Percentiles rank a stretch among this genome's conserved stretches.
phyloP scores from a whole-genome alignment of 1,140 invertebrate species.

The Plodia interpunctella region DNA sequence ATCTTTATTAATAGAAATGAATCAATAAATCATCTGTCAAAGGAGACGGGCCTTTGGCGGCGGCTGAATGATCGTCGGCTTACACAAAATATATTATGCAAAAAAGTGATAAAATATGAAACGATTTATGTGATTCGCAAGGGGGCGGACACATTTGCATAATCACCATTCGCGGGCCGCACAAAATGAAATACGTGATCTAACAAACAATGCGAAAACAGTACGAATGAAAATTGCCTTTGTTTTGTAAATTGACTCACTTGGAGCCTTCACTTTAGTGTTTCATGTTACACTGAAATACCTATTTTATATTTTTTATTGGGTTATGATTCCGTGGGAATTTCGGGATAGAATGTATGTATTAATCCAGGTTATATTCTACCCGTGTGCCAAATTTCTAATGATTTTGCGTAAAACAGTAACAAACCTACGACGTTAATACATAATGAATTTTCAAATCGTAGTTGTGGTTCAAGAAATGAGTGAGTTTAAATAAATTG shows the following conservation, averaged over 20 bases:
- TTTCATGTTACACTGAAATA: too few species aligned
- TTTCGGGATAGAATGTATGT: too few species aligned
- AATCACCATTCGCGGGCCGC: constrained; percentile 42
- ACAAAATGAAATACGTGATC: constrained; percentile 51
- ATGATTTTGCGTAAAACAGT: too few species aligned
- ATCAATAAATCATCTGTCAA: constrained; percentile 37
- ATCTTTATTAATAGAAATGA: constrained; percentile 1
- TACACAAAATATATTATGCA: constrained; percentile 48
- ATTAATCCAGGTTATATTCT: too few species aligned
- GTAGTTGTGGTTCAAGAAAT: too few species aligned
- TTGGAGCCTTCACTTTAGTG: neutral
- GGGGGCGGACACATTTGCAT: constrained; percentile 45
- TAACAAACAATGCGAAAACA: constrained; percentile 28
- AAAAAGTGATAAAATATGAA: constrained; percentile 60
- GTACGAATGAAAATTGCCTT: constrained; percentile 19
- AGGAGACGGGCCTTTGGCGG: constrained; percentile 32
- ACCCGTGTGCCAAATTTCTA: too few species aligned
- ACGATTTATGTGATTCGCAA: constrained; percentile 56
- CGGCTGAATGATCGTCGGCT: constrained; percentile 37
- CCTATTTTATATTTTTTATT: too few species aligned
- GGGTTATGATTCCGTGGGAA: too few species aligned
- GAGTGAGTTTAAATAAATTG: too few species aligned
- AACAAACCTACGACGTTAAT: too few species aligned
- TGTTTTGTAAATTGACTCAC: neutral
- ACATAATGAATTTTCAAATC: too few species aligned